Evolutionary conservation across 2,113 vertebrate species (phyloP), one percentile per base, ranked within the genome.

Genomic region (Rafetus swinhoei): DNA sequence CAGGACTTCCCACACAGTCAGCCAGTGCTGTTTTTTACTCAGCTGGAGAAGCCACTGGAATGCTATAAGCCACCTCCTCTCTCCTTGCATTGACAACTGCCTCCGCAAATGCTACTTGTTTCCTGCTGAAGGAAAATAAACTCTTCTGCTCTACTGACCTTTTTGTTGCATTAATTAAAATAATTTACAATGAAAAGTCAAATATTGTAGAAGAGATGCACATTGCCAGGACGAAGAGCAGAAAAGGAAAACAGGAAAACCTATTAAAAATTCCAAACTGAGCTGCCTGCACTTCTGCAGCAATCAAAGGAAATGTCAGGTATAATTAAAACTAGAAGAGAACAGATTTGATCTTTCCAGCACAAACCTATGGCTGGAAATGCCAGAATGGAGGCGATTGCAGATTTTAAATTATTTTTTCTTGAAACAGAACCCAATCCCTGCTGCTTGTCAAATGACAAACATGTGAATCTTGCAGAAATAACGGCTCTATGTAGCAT

Each of bases 221-320:
- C 2, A 59, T 35, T 89, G 87, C 56, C 22, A 6, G 1, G 85
- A 2, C 82, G 22, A 90, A 86, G 50, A 50, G 87, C 5, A 55
- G 80, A 84, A 80, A 82, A 81, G 1, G 24, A 32, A 79, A 83
- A 24, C 0, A 2, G 65, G 6, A 57, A 92, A 84, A 94, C 81
- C 54, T 65, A 53, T 79, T 87, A 1, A 29, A 93, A 79, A 35
- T 54, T 79, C 85, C 56, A 55, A 69, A 74, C 52, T 57, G 77
- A 93, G 79, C 81, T 9, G 88, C 6, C 57, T 87, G 85, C 62
- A 80, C 79, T 92, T 45, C 45, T 95, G 92, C 56, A 87, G 86
- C 79, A 92, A 79, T 53, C 59, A 54, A 32, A 11, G 39, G 57
- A 92, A 93, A 81, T 45, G 45, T 35, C 69, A 92, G 79, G 60